Percentiles rank a stretch among this genome's conserved stretches.
Conservation (phyloP, 1,140 invertebrate genomes). For the Delia radicum region DNA sequence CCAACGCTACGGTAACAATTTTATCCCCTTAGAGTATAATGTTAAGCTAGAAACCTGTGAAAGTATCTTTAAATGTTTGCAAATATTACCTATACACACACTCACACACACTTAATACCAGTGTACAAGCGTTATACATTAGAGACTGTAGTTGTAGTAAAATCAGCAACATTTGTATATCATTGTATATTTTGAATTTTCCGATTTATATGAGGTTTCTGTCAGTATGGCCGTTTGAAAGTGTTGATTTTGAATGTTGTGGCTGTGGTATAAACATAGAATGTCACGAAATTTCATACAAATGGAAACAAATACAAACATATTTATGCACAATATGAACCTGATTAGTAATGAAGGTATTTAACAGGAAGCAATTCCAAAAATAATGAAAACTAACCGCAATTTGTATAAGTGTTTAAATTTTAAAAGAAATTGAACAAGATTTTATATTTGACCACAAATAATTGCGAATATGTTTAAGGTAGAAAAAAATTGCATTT, state of each 20-base stretch:
- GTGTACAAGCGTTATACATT: not conserved
- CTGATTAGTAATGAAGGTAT: conserved; percentile 18
- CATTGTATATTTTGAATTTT: not conserved
- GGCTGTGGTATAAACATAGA: not conserved
- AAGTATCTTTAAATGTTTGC: not conserved
- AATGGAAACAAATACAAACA: not conserved
- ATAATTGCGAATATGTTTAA: too few relatives aligned
- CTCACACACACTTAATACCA: not conserved
- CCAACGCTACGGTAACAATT: not conserved
- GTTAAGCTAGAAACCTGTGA: not conserved
- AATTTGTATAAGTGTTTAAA: too few relatives aligned
- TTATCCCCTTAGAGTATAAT: not conserved
- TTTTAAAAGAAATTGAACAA: too few relatives aligned
- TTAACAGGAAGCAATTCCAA: conserved; percentile 16
- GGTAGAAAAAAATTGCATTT: too few relatives aligned
- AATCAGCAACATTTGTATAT: not conserved
- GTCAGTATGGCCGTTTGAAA: not conserved
- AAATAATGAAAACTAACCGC: not conserved
- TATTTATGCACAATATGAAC: not conserved
- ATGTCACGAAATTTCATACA: not conserved
- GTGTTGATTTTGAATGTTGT: conserved; percentile 13
- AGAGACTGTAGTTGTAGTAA: too few relatives aligned
- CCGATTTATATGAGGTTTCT: not conserved
- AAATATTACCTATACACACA: not conserved
- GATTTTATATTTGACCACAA: too few relatives aligned